phyloP scores from a whole-genome alignment of 2,888 invertebrate species.

The Eueremaeus valkanovi region DNA sequence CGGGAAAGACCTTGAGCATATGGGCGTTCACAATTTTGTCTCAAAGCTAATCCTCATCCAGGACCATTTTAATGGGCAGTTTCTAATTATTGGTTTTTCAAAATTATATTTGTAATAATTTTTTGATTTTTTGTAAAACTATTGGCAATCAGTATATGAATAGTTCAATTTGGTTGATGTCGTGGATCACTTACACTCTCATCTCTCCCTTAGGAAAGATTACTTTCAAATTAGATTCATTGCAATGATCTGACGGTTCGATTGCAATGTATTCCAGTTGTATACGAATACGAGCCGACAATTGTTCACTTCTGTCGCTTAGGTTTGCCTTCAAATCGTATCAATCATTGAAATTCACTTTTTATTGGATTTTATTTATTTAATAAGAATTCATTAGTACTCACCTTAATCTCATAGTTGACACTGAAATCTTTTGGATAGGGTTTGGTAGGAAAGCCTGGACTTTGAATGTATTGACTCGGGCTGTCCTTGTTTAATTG shows the following conservation, averaged over 20 bases:
- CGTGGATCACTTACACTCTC: constrained; percentile 7
- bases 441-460: constrained; percentile 18
- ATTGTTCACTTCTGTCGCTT: not conserved
- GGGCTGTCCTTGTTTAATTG: not conserved
- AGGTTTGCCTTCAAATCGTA: not conserved
- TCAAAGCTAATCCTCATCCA: too few species aligned
- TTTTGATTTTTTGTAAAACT: too few species aligned
- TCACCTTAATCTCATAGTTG: constrained; percentile 6
- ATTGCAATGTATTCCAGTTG: constrained; percentile 18
- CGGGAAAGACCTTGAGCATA: too few species aligned
- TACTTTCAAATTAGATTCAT: not conserved
- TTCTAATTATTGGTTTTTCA: too few species aligned
- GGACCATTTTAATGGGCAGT: too few species aligned
- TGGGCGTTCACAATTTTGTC: too few species aligned
- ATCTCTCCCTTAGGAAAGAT: constrained; percentile 17
- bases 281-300: not conserved
- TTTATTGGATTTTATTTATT: not conserved
- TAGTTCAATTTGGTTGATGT: too few species aligned
- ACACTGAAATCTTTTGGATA: not conserved
- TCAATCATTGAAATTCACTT: not conserved
- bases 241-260: constrained; percentile 1
- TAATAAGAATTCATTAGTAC: not conserved
- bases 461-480: not conserved
- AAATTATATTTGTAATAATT: too few species aligned
- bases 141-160: too few species aligned